Evolutionary conservation across 2,888 invertebrate species (phyloP), one percentile per base, ranked within the genome.

Genomic region (Torymus auratus): DNA sequence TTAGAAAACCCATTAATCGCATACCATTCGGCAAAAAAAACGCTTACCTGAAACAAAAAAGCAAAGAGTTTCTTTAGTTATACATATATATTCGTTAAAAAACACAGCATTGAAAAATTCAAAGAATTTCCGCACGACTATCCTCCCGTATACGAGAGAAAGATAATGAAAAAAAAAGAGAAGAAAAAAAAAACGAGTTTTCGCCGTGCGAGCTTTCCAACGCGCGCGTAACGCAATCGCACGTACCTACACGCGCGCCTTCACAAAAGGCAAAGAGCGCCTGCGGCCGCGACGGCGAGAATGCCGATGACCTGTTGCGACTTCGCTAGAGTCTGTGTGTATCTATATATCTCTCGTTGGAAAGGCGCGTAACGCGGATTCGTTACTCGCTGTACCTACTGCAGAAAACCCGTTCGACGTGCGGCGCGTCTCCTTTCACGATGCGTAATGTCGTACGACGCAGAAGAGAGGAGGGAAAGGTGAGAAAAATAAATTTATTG

Each of bases 251-350:
- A 13, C 17, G 52, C 41, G 65, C 17, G 11, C 55, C 15, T 15
- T 11, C 53, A 53, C 62, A 72, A 72, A 53, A 72, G 50, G 52
- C 41, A 41, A 61, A 20, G 60, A 12, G n/a, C 56, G 28, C 28
- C 28, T 28, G 7, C 28, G 28, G 28, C 28, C 1, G 56, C 10
- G 15, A 0, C 7, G 28, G 60, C 60, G 60, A 52, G 41, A 71
- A 60, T 78, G 77, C 71, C 77, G 77, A 78, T 78, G 77, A 78
- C 70, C 77, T 65, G 77, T 71, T 58, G 77, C 70, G 62, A 71
- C 64, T 77, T 28, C 28, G 28, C 28, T 28, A 28, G 1, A 28
- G 28, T 28, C 5, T 2, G 28, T 28, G 7, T 28, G 28, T 28
- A 28, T 28, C 28, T 28, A 28, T 28, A 28, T 28, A 28, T 2